Evolutionary conservation across 1,140 invertebrate genomes (phyloP), one percentile per base, ranked within the genome.

Genomic region (Choristoneura fumiferana): DNA sequence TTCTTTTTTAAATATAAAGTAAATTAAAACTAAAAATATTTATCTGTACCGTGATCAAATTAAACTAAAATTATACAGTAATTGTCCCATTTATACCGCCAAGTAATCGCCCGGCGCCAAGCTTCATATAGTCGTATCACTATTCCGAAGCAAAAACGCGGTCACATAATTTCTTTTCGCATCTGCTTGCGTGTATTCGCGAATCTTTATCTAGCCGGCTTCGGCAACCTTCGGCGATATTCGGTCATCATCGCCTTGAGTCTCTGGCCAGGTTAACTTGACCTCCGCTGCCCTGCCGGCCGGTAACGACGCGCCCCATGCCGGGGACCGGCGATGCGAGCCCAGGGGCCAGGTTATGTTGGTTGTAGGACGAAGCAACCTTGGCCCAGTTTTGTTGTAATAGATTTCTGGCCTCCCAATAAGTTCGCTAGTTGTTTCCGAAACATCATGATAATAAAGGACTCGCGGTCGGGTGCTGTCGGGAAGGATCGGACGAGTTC

Each of bases 361-460:
- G 80, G 79, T 71, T 61, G 36, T 59, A 56, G 65, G 62, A 62
- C 60, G 59, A 63, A 49, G 43, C 59, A 73, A 77, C 81, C 81
- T 84, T 86, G 83, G 83, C 79, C 81, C 60, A 86, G 62, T 74
- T 81, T 71, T 79, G 81, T 79, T 67, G 60, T 56, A 54, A 61
- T 68, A 56, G 45, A 56, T 45, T 40, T 54, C 67, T 62, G 57
- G 60, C 52, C 64, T 49, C 43, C 43, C 43, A 49, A 49, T 49
- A 49, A 12, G 43, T 49, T 18, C 22, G 40, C n/a, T 17, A 14
- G 40, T 45, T 45, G 40, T 49, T 49, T 49, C 43, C 43, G 18
- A 49, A 29, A 29, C 22, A 29, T 29, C 22, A 29, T 29, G 22
- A 29, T 29, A 3, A 29, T 29, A 29, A 29, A 29, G 22, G 22